Evolutionary conservation across 2,113 vertebrate genomes (phyloP).

Genomic region (Anoura caudifer): DNA sequence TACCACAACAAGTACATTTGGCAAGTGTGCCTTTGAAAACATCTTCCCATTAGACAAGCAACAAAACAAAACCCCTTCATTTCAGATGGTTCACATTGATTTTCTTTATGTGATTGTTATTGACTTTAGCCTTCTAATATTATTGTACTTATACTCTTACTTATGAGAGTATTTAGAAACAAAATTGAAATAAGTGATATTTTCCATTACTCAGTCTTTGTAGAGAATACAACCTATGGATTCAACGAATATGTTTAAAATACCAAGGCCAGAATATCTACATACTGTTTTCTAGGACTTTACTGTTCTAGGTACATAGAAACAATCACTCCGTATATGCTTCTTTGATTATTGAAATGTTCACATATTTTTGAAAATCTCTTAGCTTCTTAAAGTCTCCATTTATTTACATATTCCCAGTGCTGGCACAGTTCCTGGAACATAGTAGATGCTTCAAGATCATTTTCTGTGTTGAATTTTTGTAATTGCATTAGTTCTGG

Average conservation of each 20-base stretch:
- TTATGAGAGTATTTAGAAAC: conserved; percentile 63
- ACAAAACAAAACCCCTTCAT: conserved; percentile 51
- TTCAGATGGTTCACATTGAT: conserved; percentile 61
- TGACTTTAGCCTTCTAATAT: conserved; percentile 68
- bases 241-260: conserved; percentile 36
- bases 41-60: conserved; percentile 53
- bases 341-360: conserved; percentile 46
- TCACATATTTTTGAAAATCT: conserved; percentile 39
- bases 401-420: conserved; percentile 4
- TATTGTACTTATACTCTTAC: conserved; percentile 63
- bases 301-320: conserved; percentile 33
- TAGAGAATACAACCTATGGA: conserved; percentile 4
- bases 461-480: conserved; percentile 39
- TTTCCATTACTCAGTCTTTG: conserved; percentile 50
- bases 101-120: conserved; percentile 70
- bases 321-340: not conserved
- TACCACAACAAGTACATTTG: conserved; percentile 7
- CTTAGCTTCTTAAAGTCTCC: conserved; percentile 4
- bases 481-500: conserved; percentile 3
- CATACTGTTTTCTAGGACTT: conserved; percentile 14
- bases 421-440: conserved; percentile 36
- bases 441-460: conserved; percentile 30
- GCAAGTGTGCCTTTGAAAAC: conserved; percentile 53
- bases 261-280: conserved; percentile 14
- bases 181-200: conserved; percentile 65